Base-by-base conservation (phyloP, 2,888 invertebrate species). In the Brachyptera risi region DNA sequence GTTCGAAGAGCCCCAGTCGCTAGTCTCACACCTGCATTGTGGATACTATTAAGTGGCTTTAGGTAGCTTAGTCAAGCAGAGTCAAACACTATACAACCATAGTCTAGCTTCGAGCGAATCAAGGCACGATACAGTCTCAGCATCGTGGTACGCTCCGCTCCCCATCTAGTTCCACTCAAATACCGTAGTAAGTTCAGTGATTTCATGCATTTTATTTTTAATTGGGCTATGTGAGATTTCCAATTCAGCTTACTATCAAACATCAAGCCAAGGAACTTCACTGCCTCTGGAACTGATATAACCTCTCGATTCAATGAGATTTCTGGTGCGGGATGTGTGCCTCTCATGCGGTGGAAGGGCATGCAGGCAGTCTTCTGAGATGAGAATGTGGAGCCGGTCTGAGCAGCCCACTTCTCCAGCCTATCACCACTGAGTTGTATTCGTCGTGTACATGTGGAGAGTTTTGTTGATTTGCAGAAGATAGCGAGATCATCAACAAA, bases 401-500 rank as follows among this genome's bases (percentile, higher is more conserved):
- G 15, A 19, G 15, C 24, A 7, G 60, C 38, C 38, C 54, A 60
- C 27, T 23, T 51, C 24, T 19, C 23, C 17, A 60, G 49, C 27
- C 40, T 38, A 24, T 60, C 21, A 60, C 19, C 24, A 31, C n/a
- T 31, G 17, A 38, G 19, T 37, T 60, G 54, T 11, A 54, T 15
- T 17, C 24, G 21, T 31, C 37, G 21, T 21, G 40, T 7, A 11
- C 27, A 24, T 13, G 13, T 37, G 15, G 31, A 35, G 17, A 60
- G 38, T 40, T 26, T 54, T 23, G 54, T 26, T 24, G 42, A 37
- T 23, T 35, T 19, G 51, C 47, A 59, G 26, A 23, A 59, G 31
- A 59, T 59, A 7, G 60, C 40, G 19, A 60, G 54, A 27, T 60
- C 60, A 15, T 54, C 60, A 9, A 60, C 60, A 40, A 42, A 56